These are phyloP conservation scores for Erpetoichthys calabaricus DNA, from an alignment of 2,797 vertebrate species.

Conservation along the genomic window DNA sequence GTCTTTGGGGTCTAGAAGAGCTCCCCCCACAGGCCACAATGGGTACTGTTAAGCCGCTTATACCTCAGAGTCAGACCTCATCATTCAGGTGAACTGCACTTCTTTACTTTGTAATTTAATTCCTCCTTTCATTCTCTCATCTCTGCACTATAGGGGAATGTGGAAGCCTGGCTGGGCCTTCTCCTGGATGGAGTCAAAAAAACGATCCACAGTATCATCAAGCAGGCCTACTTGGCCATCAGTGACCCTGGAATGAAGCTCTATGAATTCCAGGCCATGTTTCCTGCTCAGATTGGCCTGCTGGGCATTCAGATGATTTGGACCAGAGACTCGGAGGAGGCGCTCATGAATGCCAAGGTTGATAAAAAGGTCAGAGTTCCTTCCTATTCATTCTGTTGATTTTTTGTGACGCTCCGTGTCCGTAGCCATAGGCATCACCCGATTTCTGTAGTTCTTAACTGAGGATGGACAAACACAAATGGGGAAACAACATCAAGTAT, in stretches of 20 bases:
- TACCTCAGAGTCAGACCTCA: too few relatives aligned
- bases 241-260: conserved; percentile 49
- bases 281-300: conserved; percentile 69
- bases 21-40: too few relatives aligned
- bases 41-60: too few relatives aligned
- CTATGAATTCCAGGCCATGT: conserved; percentile 55
- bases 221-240: conserved; percentile 48
- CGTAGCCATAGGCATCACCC: too few relatives aligned
- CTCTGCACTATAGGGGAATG: conserved; percentile 52
- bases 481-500: too few relatives aligned
- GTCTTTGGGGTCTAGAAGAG: too few relatives aligned
- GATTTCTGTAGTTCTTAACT: too few relatives aligned
- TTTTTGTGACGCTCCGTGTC: background rate
- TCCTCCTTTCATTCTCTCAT: too few relatives aligned
- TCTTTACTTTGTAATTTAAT: too few relatives aligned
- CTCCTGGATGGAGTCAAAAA: conserved; percentile 54
- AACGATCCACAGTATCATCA: conserved; percentile 60
- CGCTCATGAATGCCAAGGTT: conserved; percentile 49
- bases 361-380: conserved; percentile 58
- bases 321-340: conserved; percentile 66
- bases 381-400: background rate
- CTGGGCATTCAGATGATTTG: conserved; percentile 75
- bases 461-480: too few relatives aligned
- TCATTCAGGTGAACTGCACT: too few relatives aligned
- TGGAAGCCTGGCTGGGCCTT: conserved; percentile 66